A percentile compares a stretch with the other conserved stretches of the same genome.
Conservation (phyloP, 2,888 invertebrate species). For the Penaeus monodon region DNA sequence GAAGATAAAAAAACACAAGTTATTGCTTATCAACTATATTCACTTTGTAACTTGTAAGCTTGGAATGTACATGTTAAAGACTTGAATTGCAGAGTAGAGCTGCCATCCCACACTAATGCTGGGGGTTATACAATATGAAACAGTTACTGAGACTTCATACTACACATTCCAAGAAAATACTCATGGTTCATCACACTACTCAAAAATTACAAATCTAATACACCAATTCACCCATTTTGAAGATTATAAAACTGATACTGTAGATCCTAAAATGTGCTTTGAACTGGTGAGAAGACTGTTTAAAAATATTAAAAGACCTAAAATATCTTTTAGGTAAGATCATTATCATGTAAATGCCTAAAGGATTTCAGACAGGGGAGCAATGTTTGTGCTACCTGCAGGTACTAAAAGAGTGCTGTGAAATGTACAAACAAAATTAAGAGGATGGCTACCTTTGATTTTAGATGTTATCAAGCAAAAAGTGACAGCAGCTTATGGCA, state of each 20-base stretch:
- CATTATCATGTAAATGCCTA: slow-evolving; percentile 22
- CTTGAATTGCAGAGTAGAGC: slow-evolving; percentile 58
- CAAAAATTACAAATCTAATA: slow-evolving; percentile 9
- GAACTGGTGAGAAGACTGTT: not conserved
- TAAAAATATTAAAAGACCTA: slow-evolving; percentile 28
- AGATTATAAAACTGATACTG: too few species aligned
- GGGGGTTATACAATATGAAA: slow-evolving; percentile 45
- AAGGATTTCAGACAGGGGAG: slow-evolving; percentile 16
- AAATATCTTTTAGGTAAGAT: slow-evolving; percentile 46
- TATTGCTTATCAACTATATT: slow-evolving; percentile 62
- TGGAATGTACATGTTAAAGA: slow-evolving; percentile 63
- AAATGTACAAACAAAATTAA: slow-evolving; percentile 6
- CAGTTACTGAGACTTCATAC: slow-evolving; percentile 31
- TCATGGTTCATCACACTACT: slow-evolving; percentile 32
- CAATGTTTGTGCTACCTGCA: slow-evolving; percentile 51
- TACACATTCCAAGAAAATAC: slow-evolving; percentile 56
- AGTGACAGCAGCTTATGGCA: too few species aligned
- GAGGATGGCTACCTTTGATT: not conserved
- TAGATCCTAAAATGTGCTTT: slow-evolving; percentile 9
- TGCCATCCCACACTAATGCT: slow-evolving; percentile 56
- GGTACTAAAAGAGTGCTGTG: slow-evolving; percentile 24
- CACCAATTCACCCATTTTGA: too few species aligned
- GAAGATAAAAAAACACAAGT: not conserved
- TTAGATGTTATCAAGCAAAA: too few species aligned
- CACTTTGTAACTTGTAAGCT: slow-evolving; percentile 64